phyloP scores from a whole-genome alignment of 1,140 invertebrate genomes.

The Diorhabda elongata region DNA sequence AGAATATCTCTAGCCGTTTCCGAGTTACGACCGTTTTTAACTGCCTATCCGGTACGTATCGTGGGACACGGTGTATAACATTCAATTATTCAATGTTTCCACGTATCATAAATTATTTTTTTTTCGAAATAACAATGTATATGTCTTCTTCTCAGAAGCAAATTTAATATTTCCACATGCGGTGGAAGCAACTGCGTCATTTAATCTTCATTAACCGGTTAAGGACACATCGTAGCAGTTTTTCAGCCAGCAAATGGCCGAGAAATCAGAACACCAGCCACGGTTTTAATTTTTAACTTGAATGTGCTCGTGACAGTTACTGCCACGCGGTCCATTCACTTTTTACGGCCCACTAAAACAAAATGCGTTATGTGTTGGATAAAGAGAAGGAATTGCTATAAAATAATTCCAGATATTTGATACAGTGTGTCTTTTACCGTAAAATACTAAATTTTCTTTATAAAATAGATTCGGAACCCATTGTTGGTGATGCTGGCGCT shows the following conservation, averaged over 20 bases:
- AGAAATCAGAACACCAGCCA: conserved; percentile 42
- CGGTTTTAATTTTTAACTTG: conserved; percentile 44
- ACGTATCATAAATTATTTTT: no score
- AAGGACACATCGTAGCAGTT: conserved; percentile 34
- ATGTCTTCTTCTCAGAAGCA: conserved; percentile 24
- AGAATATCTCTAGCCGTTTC: no score
- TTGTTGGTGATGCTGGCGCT: no score
- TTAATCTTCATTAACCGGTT: conserved; percentile 41
- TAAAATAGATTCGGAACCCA: no score
- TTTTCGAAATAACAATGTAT: no score
- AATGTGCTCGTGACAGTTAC: conserved; percentile 44
- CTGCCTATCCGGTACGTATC: no score
- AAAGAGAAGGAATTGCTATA: conserved; percentile 13
- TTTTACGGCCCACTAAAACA: conserved; percentile 38
- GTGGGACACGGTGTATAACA: no score
- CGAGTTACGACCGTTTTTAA: no score
- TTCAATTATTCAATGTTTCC: no score
- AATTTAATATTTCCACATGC: conserved; percentile 45
- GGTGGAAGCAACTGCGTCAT: conserved; percentile 37
- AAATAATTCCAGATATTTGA: neutral
- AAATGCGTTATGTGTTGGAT: conserved; percentile 32
- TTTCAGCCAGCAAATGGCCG: conserved; percentile 43
- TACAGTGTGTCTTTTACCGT: no score
- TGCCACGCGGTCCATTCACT: conserved; percentile 36
- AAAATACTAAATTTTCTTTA: no score